phyloP scores from a whole-genome alignment of 35 echinoderm and acorn worm species.

The Ophiothrix spiculata region DNA sequence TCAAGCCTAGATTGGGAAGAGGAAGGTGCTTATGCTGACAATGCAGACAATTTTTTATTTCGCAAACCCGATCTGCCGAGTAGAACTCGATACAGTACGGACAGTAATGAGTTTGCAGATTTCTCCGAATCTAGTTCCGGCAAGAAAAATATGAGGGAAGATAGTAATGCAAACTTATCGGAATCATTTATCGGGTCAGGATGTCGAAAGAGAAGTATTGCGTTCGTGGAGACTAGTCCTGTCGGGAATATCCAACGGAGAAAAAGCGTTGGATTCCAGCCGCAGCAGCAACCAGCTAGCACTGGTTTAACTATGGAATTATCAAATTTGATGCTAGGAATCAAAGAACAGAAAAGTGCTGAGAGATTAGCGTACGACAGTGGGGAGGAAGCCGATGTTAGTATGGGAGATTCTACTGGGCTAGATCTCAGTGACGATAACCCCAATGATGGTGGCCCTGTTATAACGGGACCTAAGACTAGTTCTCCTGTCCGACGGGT shows the following conservation, averaged over 20 bases:
- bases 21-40: background rate
- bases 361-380: background rate
- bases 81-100: conserved; percentile 22
- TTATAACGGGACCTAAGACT: background rate
- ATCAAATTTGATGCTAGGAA: background rate
- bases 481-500: background rate
- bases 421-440: conserved; percentile 6
- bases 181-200: background rate
- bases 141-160: background rate
- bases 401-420: conserved; percentile 12
- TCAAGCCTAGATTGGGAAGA: background rate
- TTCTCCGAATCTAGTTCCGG: background rate
- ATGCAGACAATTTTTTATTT: background rate
- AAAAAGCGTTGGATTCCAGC: background rate
- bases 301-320: conserved; percentile 35
- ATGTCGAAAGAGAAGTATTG: conserved; percentile 8
- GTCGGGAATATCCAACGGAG: background rate
- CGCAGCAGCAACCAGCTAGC: too few relatives aligned
- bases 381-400: background rate
- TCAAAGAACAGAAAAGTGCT: background rate
- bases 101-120: conserved; percentile 22
- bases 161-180: background rate
- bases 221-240: conserved; percentile 12
- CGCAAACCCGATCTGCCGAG: background rate
- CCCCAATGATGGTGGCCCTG: background rate